Base-by-base conservation (phyloP, 2,888 invertebrate genomes). In the Cenopis cana region DNA sequence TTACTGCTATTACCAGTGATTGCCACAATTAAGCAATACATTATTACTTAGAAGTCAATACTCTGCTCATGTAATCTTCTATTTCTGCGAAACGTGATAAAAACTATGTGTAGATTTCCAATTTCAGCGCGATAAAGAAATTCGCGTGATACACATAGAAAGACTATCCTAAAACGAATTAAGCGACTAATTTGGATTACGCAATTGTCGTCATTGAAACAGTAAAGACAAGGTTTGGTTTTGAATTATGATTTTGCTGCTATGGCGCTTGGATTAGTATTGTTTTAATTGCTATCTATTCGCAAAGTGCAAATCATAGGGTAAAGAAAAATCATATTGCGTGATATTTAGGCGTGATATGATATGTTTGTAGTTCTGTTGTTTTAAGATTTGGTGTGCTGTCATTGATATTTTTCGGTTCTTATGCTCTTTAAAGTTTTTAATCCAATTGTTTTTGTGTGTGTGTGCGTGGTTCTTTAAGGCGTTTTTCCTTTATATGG, bases 41-140 rank as follows among this genome's bases (percentile, higher is more conserved):
- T 33, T n/a, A n/a, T n/a, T n/a, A n/a, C 41, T 49, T 38, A 24
- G 17, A 33, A 46, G 65, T 59, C 69, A 70, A 66, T 65, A 59
- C 18, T 41, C 62, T 12, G 10, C 17, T 38, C 62, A 62, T 18
- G 57, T 64, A 69, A 59, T 64, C 38, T 29, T 56, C 33, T 59
- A 20, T 50, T 69, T 70, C 70, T 60, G 12, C 52, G 69, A 70
- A 70, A 46, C 18, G 41, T 38, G 29, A 38, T 12, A 65, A 69
- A 79, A 80, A 68, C 36, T n/a, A 69, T 60, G 14, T 49, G 36
- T 41, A 24, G 61, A 56, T 71, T 70, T 70, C 70, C 65, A 70
- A 70, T 70, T 60, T 54, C 12, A n/a, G 20, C 36, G 50, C 24
- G 33, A 11, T 17, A 36, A n/a, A 64, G 38, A 65, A 66, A 46